Conservation (phyloP, 2,888 invertebrate genomes). For the Spilosoma lubricipeda region DNA sequence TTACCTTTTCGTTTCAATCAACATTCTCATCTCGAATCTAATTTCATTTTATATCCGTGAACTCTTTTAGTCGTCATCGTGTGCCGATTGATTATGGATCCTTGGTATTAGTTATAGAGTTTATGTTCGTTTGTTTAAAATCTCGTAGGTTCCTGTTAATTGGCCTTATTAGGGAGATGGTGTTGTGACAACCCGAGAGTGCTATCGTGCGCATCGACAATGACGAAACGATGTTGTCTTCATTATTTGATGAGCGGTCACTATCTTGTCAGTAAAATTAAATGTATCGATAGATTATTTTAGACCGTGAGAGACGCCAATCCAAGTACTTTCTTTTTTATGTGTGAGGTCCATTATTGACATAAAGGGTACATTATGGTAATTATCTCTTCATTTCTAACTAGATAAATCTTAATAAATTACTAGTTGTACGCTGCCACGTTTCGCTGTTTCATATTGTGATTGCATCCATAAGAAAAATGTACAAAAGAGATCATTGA, state of each 20-base stretch:
- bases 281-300: constrained; percentile 86
- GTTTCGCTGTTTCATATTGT: not conserved
- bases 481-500: too few species aligned
- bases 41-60: constrained; percentile 63
- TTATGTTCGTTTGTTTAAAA: constrained; percentile 63
- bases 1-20: constrained; percentile 81
- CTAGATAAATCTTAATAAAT: constrained; percentile 28
- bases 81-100: constrained; percentile 56
- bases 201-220: constrained; percentile 86
- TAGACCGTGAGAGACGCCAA: constrained; percentile 82
- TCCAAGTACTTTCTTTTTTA: constrained; percentile 76
- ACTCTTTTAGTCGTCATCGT: constrained; percentile 54
- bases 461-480: not conserved
- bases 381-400: constrained; percentile 69
- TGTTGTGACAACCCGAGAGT: constrained; percentile 86
- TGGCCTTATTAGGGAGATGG: constrained; percentile 85
- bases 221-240: constrained; percentile 87
- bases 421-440: not conserved
- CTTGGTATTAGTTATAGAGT: constrained; percentile 66
- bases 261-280: constrained; percentile 86
- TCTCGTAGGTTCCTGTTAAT: constrained; percentile 79
- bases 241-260: constrained; percentile 86
- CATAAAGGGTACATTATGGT: constrained; percentile 68
- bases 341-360: constrained; percentile 78
- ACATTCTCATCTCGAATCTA: constrained; percentile 67